Conservation (phyloP, 2,888 invertebrate species). For the Hyposoter didymator region DNA sequence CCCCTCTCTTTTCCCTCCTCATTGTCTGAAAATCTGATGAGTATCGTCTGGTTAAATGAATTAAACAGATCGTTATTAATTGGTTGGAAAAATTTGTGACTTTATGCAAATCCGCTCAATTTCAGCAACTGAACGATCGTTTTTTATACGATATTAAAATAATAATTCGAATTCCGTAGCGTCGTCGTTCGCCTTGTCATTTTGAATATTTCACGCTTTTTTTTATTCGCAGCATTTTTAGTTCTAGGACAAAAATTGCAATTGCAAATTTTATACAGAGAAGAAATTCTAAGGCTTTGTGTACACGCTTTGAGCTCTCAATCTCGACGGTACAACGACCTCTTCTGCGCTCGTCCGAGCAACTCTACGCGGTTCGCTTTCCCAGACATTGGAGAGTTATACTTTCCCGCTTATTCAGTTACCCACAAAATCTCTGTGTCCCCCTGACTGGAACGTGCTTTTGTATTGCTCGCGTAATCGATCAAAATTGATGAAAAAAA, state of each 20-base stretch:
- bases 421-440: constrained; percentile 51
- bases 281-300: constrained; percentile 29
- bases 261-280: not conserved
- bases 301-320: constrained; percentile 38
- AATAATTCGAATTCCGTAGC: not conserved
- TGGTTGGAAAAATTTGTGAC: not conserved
- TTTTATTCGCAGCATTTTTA: not conserved
- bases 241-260: not conserved
- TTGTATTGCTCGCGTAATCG: constrained; percentile 23
- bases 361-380: constrained; percentile 29
- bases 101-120: not conserved
- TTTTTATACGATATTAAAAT: not conserved
- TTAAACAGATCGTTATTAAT: not conserved
- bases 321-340: constrained; percentile 59
- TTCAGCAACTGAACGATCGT: not conserved
- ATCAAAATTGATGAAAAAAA: not conserved
- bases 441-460: constrained; percentile 43
- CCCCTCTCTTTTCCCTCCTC: not conserved
- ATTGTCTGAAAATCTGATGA: not conserved
- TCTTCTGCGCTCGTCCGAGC: constrained; percentile 30
- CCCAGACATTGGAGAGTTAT: constrained; percentile 43
- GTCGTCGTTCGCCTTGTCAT: not conserved
- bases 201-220: not conserved
- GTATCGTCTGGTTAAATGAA: not conserved
- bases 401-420: constrained; percentile 62